Conservation (phyloP, 2,113 vertebrate species). For the Hymenochirus boettgeri region DNA sequence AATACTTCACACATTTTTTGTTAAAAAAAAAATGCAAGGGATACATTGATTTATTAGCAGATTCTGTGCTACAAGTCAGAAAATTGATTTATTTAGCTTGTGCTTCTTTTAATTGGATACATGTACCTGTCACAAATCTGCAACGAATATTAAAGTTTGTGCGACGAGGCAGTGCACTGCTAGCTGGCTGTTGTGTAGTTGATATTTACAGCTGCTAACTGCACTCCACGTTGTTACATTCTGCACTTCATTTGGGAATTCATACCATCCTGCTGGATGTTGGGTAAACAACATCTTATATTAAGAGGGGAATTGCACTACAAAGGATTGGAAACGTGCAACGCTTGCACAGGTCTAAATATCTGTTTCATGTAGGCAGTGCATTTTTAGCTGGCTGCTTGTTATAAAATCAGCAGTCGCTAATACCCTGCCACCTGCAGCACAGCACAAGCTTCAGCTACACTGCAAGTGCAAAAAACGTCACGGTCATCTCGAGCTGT, state of each 20-base stretch:
- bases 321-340: too few species aligned
- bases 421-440: slow-evolving; percentile 55
- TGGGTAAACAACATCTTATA: not conserved
- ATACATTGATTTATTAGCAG: too few species aligned
- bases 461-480: not conserved
- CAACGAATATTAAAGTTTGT: slow-evolving; percentile 10
- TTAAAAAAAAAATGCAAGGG: too few species aligned
- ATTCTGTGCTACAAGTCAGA: too few species aligned
- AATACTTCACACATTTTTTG: too few species aligned
- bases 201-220: slow-evolving; percentile 57
- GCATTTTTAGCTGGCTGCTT: slow-evolving; percentile 60
- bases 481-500: not conserved
- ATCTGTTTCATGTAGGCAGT: slow-evolving; percentile 60
- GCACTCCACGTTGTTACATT: slow-evolving; percentile 59
- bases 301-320: not conserved
- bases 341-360: not conserved
- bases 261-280: slow-evolving; percentile 40
- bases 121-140: too few species aligned
- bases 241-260: slow-evolving; percentile 29
- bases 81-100: too few species aligned
- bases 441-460: slow-evolving; percentile 35
- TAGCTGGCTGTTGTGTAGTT: slow-evolving; percentile 63
- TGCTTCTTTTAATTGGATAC: too few species aligned
- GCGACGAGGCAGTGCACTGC: slow-evolving; percentile 63
- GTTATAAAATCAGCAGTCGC: slow-evolving; percentile 47